Conservation (phyloP, 2,888 invertebrate genomes). For the Gymnoscelis rufifasciata region DNA sequence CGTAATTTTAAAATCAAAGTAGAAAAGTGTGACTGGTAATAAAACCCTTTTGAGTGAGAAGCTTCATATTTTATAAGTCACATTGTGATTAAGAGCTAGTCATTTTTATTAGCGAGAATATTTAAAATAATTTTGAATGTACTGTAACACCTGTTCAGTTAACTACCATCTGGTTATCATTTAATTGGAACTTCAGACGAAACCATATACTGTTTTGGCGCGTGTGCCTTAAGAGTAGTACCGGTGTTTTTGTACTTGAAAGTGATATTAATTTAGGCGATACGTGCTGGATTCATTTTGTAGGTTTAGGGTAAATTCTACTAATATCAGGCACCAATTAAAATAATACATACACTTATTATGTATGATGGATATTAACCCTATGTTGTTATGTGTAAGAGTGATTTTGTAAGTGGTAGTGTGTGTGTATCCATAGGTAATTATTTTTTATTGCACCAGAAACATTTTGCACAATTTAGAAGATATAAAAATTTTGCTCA, state of each 20-base stretch:
- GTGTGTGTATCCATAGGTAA: conserved; percentile 41
- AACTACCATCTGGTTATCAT: conserved; percentile 31
- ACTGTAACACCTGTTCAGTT: neutral
- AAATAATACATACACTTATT: conserved; percentile 3
- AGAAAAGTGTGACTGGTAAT: conserved; percentile 17
- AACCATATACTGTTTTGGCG: conserved; percentile 34
- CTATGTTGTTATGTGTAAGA: conserved; percentile 13
- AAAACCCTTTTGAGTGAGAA: conserved; percentile 25
- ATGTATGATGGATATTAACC: no score
- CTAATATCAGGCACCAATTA: neutral
- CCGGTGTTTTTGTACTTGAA: conserved; percentile 53
- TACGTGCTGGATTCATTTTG: conserved; percentile 66
- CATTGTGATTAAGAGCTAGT: conserved; percentile 27
- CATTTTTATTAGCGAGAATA: conserved; percentile 18
- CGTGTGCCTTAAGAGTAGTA: conserved; percentile 25
- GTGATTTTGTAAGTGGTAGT: conserved; percentile 29
- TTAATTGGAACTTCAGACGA: conserved; percentile 36
- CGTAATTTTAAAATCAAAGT: conserved; percentile 15
- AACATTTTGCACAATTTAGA: conserved; percentile 36
- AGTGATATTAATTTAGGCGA: conserved; percentile 77
- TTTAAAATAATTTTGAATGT: conserved; percentile 1
- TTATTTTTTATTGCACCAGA: conserved; percentile 42
- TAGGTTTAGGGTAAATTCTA: conserved; percentile 22
- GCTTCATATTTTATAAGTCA: conserved; percentile 14
- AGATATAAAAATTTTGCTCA: conserved; percentile 52